Evolutionary conservation across 2,113 vertebrate species (phyloP).

Genomic region (Megaleporinus macrocephalus): DNA sequence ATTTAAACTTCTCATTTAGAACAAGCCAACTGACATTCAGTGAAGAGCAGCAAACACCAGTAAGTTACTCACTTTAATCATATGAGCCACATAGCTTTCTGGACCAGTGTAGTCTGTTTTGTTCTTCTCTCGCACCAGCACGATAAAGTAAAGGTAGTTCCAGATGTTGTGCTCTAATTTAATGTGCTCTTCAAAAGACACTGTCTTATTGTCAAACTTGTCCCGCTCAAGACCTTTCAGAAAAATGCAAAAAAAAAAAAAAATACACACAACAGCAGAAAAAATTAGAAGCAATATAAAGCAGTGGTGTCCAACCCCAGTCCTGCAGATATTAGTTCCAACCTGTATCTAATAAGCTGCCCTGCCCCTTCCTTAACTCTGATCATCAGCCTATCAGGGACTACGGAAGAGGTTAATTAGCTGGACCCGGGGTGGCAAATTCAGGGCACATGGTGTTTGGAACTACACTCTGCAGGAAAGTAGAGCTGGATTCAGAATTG

Average conservation of each 20-base stretch:
- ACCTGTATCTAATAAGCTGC: too few species aligned
- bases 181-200: constrained; percentile 97
- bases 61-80: constrained; percentile 87
- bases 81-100: constrained; percentile 94
- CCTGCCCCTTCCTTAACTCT: too few species aligned
- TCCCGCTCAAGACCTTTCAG: constrained; percentile 91
- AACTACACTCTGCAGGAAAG: too few species aligned
- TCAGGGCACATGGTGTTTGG: too few species aligned
- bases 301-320: too few species aligned
- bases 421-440: too few species aligned
- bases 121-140: constrained; percentile 94
- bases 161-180: constrained; percentile 98
- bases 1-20: neutral
- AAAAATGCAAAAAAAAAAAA: constrained; percentile 12
- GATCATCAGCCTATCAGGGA: too few species aligned
- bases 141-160: constrained; percentile 98
- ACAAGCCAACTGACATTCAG: neutral
- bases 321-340: too few species aligned
- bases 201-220: constrained; percentile 98
- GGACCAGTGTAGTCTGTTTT: constrained; percentile 97
- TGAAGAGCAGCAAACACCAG: neutral
- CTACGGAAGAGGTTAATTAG: too few species aligned
- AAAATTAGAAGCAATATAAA: too few species aligned
- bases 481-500: too few species aligned
- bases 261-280: neutral